Percentiles rank a stretch among this genome's conserved stretches.
Conservation (phyloP, 1,140 invertebrate species). For the Conus ventricosus region DNA sequence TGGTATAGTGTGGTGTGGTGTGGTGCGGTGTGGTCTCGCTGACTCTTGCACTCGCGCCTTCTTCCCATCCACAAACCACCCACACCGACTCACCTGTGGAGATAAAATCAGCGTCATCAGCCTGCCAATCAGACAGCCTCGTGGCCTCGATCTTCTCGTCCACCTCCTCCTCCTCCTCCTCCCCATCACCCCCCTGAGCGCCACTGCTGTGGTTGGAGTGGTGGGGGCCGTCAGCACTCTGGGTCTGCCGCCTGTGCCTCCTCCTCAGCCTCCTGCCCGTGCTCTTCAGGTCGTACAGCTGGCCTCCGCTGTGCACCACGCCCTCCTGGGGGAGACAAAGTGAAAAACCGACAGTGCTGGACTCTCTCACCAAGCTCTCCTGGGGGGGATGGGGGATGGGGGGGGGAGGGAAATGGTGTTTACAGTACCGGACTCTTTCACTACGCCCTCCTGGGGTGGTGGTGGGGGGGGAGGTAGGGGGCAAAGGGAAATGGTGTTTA, state of each 20-base stretch:
- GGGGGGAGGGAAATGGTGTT: too few relatives aligned
- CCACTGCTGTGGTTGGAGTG: background rate
- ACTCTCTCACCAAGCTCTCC: too few relatives aligned
- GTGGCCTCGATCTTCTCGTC: background rate
- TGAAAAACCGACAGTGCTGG: too few relatives aligned
- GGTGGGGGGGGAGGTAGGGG: too few relatives aligned
- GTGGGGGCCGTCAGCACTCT: background rate
- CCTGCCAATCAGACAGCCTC: too few relatives aligned
- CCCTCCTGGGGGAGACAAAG: background rate
- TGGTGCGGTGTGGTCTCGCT: background rate
- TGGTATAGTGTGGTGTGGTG: too few relatives aligned
- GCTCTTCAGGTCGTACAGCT: slow-evolving; percentile 14
- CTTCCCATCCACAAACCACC: background rate
- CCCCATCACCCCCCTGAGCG: background rate
- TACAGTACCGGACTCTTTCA: too few relatives aligned
- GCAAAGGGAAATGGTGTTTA: too few relatives aligned
- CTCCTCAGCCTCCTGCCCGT: background rate
- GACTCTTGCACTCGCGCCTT: background rate
- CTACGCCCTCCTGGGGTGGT: too few relatives aligned
- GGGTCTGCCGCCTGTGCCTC: background rate
- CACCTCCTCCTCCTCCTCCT: slow-evolving; percentile 1
- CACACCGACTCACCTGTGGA: background rate
- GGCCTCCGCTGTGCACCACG: background rate
- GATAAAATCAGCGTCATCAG: background rate
- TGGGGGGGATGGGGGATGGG: too few relatives aligned